These are phyloP conservation scores for Papilio elwesi DNA, from an alignment of 2,888 invertebrate genomes.

Conservation along the genomic window DNA sequence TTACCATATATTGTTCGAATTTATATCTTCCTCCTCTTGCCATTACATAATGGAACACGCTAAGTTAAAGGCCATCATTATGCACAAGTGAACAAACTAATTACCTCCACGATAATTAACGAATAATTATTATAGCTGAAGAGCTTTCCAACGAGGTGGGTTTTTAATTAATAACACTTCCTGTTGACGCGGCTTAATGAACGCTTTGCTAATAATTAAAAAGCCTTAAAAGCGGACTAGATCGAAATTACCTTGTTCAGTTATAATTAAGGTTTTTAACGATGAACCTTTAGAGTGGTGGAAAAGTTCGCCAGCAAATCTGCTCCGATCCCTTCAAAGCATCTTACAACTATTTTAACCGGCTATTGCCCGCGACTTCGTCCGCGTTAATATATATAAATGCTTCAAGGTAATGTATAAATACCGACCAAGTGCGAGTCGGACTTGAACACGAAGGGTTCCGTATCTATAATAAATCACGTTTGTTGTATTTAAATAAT, in stretches of 20 bases:
- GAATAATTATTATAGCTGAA: constrained; percentile 3
- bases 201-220: constrained; percentile 1
- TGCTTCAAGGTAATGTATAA: too few relatives aligned
- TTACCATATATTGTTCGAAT: too few relatives aligned
- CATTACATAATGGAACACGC: not conserved
- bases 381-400: too few relatives aligned
- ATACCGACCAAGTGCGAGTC: too few relatives aligned
- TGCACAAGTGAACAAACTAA: not conserved
- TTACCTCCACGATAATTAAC: constrained; percentile 15
- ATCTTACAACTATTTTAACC: not conserved
- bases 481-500: too few relatives aligned
- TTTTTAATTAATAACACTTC: constrained; percentile 19
- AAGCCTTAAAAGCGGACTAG: not conserved
- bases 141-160: constrained; percentile 4
- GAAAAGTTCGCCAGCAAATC: too few relatives aligned
- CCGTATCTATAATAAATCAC: too few relatives aligned
- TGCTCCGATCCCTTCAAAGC: not conserved
- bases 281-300: too few relatives aligned
- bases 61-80: constrained; percentile 2
- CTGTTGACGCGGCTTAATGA: constrained; percentile 4
- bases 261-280: not conserved
- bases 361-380: too few relatives aligned
- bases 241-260: constrained; percentile 16
- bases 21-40: too few relatives aligned
- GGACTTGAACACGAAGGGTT: too few relatives aligned